A percentile compares a stretch with the other conserved stretches of the same genome.
Evolutionary conservation across 2,888 invertebrate species (phyloP).

Genomic region (Autographa pulchrina): DNA sequence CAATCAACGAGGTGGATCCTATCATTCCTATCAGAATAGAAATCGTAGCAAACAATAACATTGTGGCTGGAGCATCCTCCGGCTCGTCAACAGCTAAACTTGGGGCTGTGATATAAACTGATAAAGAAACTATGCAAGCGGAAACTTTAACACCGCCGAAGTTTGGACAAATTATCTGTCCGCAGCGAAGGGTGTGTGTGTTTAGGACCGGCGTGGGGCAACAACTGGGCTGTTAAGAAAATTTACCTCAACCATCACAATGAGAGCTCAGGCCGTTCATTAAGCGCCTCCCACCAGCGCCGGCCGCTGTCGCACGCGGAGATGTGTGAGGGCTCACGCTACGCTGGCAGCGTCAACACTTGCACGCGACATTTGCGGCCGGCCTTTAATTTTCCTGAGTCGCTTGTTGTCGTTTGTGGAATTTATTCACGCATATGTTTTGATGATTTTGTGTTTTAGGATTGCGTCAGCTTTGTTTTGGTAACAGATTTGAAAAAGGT

Average conservation of each 20-base stretch:
- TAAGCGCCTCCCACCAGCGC: constrained; percentile 41
- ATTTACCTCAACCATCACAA: constrained; percentile 61
- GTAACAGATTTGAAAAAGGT: constrained; percentile 55
- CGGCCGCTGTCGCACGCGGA: constrained; percentile 19
- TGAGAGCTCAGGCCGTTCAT: constrained; percentile 63
- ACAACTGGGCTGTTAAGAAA: constrained; percentile 71
- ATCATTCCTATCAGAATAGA: constrained; percentile 30
- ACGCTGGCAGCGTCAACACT: constrained; percentile 63
- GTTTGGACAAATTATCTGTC: constrained; percentile 76
- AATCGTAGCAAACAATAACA: constrained; percentile 52
- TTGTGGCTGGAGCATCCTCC: constrained; percentile 35
- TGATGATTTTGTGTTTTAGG: constrained; percentile 59
- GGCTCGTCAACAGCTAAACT: constrained; percentile 60
- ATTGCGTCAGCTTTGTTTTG: constrained; percentile 51
- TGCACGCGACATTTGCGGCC: constrained; percentile 68
- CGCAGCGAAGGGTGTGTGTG: constrained; percentile 73
- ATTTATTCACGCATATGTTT: constrained; percentile 58
- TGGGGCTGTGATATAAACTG: constrained; percentile 64
- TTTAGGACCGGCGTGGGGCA: constrained; percentile 72
- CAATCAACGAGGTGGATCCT: constrained; percentile 24
- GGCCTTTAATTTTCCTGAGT: constrained; percentile 68
- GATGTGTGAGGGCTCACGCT: constrained; percentile 56
- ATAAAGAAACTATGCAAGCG: constrained; percentile 72
- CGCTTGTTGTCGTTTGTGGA: constrained; percentile 65
- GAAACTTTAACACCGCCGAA: constrained; percentile 68